These are phyloP conservation scores for Drosophila nasuta DNA, from an alignment of 1,140 invertebrate genomes.

Conservation along the genomic window DNA sequence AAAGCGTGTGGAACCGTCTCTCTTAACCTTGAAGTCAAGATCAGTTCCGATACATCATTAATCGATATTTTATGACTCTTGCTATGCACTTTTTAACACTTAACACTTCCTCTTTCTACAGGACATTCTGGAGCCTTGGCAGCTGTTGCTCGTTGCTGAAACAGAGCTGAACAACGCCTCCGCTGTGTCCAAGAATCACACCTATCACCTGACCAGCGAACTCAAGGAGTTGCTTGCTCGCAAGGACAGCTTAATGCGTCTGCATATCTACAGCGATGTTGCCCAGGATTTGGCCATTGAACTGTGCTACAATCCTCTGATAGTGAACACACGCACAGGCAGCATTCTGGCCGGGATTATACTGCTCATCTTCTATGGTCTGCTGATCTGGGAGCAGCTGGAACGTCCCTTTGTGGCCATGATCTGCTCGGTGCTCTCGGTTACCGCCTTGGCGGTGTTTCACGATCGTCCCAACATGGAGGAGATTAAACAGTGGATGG, in stretches of 20 bases:
- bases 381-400: constrained; percentile 92
- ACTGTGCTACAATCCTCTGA: constrained; percentile 86
- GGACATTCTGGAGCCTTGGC: constrained; percentile 72
- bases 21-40: too few relatives aligned
- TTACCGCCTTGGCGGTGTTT: constrained; percentile 89
- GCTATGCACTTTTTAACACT: too few relatives aligned
- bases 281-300: constrained; percentile 65
- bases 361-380: constrained; percentile 88
- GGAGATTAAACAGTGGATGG: constrained; percentile 91
- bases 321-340: constrained; percentile 87
- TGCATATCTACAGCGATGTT: constrained; percentile 67
- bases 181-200: constrained; percentile 63
- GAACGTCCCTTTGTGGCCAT: constrained; percentile 91
- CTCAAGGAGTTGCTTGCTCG: constrained; percentile 38
- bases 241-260: constrained; percentile 45
- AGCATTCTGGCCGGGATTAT: constrained; percentile 89
- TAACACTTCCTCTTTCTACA: constrained; percentile 1
- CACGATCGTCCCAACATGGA: constrained; percentile 89
- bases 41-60: too few relatives aligned
- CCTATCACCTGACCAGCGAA: constrained; percentile 64
- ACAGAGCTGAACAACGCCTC: constrained; percentile 57
- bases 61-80: too few relatives aligned
- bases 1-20: accelerated
- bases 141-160: constrained; percentile 54
- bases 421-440: constrained; percentile 89